Evolutionary conservation across 2,113 vertebrate species (phyloP).

Genomic region (Turnix velox): DNA sequence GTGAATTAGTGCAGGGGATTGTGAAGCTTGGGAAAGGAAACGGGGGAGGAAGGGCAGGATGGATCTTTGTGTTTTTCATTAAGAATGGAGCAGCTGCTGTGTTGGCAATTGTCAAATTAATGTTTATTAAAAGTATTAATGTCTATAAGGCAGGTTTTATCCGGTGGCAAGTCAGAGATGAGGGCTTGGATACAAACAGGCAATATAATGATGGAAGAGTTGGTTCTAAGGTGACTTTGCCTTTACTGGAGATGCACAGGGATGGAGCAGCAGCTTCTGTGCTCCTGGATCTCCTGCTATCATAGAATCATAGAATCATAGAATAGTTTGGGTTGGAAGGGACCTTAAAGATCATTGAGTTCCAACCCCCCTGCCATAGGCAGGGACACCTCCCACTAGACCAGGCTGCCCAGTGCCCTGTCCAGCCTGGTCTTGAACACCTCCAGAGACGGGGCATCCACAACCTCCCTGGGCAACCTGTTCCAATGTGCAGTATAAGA

Average conservation of each 20-base stretch:
- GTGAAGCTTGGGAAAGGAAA: conserved; percentile 71
- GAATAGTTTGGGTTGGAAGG: too few relatives aligned
- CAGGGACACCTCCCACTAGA: too few relatives aligned
- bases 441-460: too few relatives aligned
- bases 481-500: too few relatives aligned
- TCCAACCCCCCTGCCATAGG: too few relatives aligned
- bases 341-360: too few relatives aligned
- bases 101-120: conserved; percentile 52
- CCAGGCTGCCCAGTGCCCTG: too few relatives aligned
- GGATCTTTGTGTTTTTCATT: conserved; percentile 72
- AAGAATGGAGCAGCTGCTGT: conserved; percentile 64
- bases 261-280: not conserved
- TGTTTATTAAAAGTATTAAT: conserved; percentile 31
- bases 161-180: not conserved
- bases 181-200: not conserved
- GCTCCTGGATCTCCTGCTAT: not conserved
- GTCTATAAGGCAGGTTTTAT: conserved; percentile 10
- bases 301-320: too few relatives aligned
- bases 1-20: conserved; percentile 64
- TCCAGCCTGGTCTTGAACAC: too few relatives aligned
- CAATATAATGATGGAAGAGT: not conserved
- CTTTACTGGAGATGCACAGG: not conserved
- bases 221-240: not conserved
- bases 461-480: too few relatives aligned
- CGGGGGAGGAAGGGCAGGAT: conserved; percentile 60